These are phyloP conservation scores for Anas platyrhynchos DNA, from an alignment of 2,113 vertebrate genomes.

Conservation along the genomic window DNA sequence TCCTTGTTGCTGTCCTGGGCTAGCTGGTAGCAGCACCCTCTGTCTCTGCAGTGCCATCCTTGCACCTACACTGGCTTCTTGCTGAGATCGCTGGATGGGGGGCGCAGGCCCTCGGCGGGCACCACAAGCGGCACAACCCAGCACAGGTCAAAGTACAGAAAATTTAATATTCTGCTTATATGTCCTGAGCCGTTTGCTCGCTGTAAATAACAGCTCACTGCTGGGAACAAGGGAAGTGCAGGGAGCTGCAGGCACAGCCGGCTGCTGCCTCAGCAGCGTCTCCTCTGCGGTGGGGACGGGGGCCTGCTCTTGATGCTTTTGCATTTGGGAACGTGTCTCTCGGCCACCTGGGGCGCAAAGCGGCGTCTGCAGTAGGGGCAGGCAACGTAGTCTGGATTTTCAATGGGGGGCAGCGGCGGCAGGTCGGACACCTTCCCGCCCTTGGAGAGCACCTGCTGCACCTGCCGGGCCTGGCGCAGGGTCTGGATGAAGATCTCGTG, in stretches of 20 bases:
- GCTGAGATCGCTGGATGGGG: not conserved
- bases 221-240: not conserved
- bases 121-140: rapidly evolving
- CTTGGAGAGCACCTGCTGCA: constrained; percentile 65
- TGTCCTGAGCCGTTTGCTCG: not conserved
- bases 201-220: not conserved
- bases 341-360: constrained; percentile 77
- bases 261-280: not conserved
- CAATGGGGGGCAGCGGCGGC: constrained; percentile 48
- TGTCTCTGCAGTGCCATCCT: not conserved
- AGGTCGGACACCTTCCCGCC: constrained; percentile 59
- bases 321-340: constrained; percentile 82
- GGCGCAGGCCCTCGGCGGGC: not conserved
- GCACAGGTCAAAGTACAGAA: not conserved
- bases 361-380: constrained; percentile 79
- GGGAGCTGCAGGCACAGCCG: not conserved
- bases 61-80: not conserved
- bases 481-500: constrained; percentile 74
- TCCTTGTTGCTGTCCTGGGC: not conserved
- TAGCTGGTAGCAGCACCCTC: not conserved
- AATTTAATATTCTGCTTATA: not conserved
- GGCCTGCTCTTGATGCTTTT: constrained; percentile 78
- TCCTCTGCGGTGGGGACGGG: constrained; percentile 58
- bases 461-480: constrained; percentile 59
- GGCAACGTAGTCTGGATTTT: constrained; percentile 75